Evolutionary conservation across 2,797 vertebrate species (phyloP).

Genomic region (Cuniculus paca): DNA sequence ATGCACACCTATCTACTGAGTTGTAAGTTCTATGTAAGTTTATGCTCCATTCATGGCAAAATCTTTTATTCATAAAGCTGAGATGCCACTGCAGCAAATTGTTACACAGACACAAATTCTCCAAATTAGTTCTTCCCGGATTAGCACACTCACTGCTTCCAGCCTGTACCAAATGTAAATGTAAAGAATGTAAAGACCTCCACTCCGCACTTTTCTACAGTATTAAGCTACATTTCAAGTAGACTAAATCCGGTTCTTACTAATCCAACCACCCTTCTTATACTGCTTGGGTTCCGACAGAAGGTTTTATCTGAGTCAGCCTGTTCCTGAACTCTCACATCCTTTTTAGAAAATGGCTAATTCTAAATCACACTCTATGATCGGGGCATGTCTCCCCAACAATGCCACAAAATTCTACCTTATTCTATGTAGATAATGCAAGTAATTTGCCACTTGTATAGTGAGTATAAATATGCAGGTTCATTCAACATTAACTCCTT

Average conservation of each 20-base stretch:
- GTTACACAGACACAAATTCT: neutral
- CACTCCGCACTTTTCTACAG: neutral
- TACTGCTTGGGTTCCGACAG: neutral
- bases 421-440: neutral
- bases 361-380: neutral
- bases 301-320: constrained; percentile 8
- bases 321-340: neutral
- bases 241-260: neutral
- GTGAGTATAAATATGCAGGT: neutral
- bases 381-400: neutral
- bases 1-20: neutral
- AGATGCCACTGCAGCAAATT: neutral
- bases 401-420: neutral
- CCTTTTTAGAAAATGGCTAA: constrained; percentile 14
- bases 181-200: neutral
- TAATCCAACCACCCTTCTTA: neutral
- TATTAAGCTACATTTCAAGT: neutral
- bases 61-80: constrained; percentile 31
- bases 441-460: neutral
- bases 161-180: neutral
- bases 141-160: neutral
- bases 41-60: neutral
- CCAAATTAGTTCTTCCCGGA: neutral
- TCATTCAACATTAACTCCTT: neutral
- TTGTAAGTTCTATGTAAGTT: neutral